Conservation (phyloP, 2,797 vertebrate genomes). For the Gymnocypris eckloni region DNA sequence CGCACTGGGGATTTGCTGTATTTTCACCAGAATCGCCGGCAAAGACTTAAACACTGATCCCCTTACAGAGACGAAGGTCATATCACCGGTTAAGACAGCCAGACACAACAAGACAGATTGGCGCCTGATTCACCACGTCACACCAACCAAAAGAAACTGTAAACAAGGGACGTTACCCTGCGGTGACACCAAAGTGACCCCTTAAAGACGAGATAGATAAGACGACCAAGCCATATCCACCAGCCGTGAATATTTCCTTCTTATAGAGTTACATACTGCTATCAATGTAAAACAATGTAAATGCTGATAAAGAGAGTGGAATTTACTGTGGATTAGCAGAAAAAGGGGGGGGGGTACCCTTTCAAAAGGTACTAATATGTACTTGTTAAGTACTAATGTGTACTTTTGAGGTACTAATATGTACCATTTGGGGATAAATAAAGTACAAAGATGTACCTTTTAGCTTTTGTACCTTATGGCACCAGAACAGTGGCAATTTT, state of each 20-base stretch:
- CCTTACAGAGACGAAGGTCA: constrained; percentile 57
- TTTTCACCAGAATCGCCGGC: constrained; percentile 44
- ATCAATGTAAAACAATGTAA: not conserved
- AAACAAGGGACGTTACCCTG: not conserved
- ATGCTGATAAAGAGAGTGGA: not conserved
- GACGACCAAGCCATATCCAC: not conserved
- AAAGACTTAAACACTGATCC: constrained; percentile 54
- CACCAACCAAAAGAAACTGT: not conserved
- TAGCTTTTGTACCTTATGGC: not conserved
- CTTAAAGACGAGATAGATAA: not conserved
- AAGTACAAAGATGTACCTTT: not conserved
- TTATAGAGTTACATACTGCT: constrained; percentile 1
- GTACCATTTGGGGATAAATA: not conserved
- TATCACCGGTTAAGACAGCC: constrained; percentile 44
- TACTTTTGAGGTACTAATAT: not conserved
- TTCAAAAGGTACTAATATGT: not conserved
- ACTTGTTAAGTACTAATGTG: not conserved
- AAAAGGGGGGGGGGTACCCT: not conserved
- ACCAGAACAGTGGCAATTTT: not conserved
- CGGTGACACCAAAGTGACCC: not conserved
- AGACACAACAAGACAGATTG: constrained; percentile 49
- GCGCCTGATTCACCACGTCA: constrained; percentile 11
- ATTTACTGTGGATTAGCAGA: not conserved
- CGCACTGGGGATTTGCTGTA: constrained; percentile 46
- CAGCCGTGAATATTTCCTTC: not conserved